Evolutionary conservation across 2,888 invertebrate species (phyloP).

Genomic region (Muschampia plurimacula): DNA sequence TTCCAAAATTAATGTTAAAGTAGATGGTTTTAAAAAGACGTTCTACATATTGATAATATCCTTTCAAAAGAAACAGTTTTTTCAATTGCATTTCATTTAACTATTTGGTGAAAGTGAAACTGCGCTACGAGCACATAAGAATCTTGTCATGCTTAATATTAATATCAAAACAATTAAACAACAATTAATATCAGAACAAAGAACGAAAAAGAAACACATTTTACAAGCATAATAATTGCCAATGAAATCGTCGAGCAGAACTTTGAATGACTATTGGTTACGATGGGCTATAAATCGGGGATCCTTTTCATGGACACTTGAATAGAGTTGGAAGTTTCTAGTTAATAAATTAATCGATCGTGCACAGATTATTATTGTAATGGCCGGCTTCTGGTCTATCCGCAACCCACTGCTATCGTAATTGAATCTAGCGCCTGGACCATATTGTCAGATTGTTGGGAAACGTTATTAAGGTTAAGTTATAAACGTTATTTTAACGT

Average conservation of each 20-base stretch:
- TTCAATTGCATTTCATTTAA: too few relatives aligned
- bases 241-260: constrained; percentile 30
- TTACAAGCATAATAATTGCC: constrained; percentile 36
- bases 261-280: constrained; percentile 35
- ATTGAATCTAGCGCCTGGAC: constrained; percentile 73
- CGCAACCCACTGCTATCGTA: constrained; percentile 69
- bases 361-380: constrained; percentile 81
- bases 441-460: neutral
- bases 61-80: too few relatives aligned
- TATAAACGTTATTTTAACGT: neutral
- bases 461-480: neutral
- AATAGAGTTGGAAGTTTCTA: constrained; percentile 56
- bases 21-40: too few relatives aligned
- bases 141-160: neutral
- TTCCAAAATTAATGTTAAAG: too few relatives aligned
- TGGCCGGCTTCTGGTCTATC: constrained; percentile 70
- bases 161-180: constrained; percentile 6
- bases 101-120: too few relatives aligned
- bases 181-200: constrained; percentile 14
- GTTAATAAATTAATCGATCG: constrained; percentile 79
- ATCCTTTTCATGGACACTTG: constrained; percentile 57
- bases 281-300: constrained; percentile 36
- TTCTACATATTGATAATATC: too few relatives aligned
- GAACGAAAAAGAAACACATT: constrained; percentile 18
- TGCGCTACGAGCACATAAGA: too few relatives aligned